Percentiles rank a stretch among this genome's conserved stretches.
Conservation (phyloP, 2,888 invertebrate genomes). For the Orthosia incerta region DNA sequence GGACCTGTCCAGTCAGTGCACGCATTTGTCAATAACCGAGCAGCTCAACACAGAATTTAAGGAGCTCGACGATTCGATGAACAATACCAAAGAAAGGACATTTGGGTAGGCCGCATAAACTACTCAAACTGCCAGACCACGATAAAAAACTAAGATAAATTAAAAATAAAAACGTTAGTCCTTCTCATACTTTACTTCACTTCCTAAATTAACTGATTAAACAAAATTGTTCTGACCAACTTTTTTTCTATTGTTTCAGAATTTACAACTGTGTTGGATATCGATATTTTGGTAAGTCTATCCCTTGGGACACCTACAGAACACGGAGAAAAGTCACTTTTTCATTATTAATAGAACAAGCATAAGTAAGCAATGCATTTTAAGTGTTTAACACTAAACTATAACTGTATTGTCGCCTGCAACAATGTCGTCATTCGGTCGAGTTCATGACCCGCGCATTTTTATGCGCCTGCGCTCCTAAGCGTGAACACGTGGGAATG, state of each 20-base stretch:
- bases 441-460: conserved; percentile 73
- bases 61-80: too few relatives aligned
- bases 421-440: conserved; percentile 55
- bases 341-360: background rate
- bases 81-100: too few relatives aligned
- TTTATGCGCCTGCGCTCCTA: conserved; percentile 64
- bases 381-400: conserved; percentile 32
- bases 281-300: conserved; percentile 10
- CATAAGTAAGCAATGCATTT: conserved; percentile 36
- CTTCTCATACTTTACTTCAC: too few relatives aligned
- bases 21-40: too few relatives aligned
- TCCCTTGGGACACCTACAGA: background rate
- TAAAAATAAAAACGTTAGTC: too few relatives aligned
- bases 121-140: too few relatives aligned
- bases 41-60: too few relatives aligned
- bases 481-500: conserved; percentile 72
- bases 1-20: too few relatives aligned
- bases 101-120: too few relatives aligned
- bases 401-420: conserved; percentile 34
- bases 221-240: conserved; percentile 12
- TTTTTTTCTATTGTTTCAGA: conserved; percentile 48
- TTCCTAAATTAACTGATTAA: background rate
- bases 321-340: background rate
- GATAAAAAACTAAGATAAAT: too few relatives aligned
- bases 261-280: background rate